Evolutionary conservation across 2,888 invertebrate species (phyloP).

Genomic region (Rhabditoides inermis): DNA sequence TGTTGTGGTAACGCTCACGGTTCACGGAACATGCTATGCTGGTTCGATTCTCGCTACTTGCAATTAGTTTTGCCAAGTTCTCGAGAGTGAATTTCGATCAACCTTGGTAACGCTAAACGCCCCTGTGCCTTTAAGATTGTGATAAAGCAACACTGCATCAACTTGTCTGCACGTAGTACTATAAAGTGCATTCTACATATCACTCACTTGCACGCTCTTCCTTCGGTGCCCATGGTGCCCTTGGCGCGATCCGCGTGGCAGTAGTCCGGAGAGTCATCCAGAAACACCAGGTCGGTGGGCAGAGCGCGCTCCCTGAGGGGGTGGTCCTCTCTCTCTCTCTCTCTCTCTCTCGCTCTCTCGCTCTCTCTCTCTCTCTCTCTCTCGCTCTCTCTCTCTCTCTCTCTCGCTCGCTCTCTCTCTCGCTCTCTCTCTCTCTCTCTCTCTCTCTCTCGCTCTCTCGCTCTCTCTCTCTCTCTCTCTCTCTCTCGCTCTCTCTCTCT

Average conservation of each 20-base stretch:
- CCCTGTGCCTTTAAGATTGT: no score
- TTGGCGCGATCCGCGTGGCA: constrained; percentile 60
- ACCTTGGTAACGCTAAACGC: no score
- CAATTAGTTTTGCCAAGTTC: no score
- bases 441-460: constrained; percentile 12
- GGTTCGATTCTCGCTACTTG: no score
- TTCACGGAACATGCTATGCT: no score
- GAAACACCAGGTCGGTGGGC: constrained; percentile 67
- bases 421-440: constrained; percentile 16
- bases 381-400: constrained; percentile 13
- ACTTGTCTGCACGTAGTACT: no score
- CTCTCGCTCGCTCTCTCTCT: no score
- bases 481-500: constrained; percentile 15
- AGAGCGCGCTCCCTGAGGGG: no score
- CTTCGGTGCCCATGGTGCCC: constrained; percentile 49
- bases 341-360: constrained; percentile 12
- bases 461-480: constrained; percentile 14
- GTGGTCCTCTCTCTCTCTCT: constrained; percentile 20
- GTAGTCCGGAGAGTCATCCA: constrained; percentile 89
- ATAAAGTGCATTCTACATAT: no score
- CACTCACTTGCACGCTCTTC: constrained; percentile 47
- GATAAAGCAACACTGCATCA: no score
- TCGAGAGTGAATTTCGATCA: no score
- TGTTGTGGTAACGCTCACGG: no score
- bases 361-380: constrained; percentile 18